Evolutionary conservation across 2,888 invertebrate species (phyloP).

Genomic region (Phoenoteleia sp.): DNA sequence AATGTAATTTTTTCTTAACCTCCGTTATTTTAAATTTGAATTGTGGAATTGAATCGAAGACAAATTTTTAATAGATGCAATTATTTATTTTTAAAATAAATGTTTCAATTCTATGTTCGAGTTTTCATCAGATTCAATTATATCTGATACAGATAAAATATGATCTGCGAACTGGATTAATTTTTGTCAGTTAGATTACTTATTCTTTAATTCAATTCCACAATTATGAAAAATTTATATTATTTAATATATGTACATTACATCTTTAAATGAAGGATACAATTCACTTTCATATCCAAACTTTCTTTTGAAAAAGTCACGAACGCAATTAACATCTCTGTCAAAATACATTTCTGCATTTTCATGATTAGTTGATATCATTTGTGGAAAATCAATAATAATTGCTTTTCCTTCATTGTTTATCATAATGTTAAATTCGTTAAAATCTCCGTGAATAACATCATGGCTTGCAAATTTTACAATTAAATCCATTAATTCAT

Average conservation of each 20-base stretch:
- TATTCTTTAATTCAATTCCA: slow-evolving; percentile 13
- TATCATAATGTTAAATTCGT: slow-evolving; percentile 99
- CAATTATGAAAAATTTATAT: not conserved
- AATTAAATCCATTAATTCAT: slow-evolving; percentile 97
- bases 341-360: slow-evolving; percentile 98
- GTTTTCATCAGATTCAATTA: too few relatives aligned
- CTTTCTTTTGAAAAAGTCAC: slow-evolving; percentile 95
- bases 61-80: too few relatives aligned
- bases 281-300: slow-evolving; percentile 96
- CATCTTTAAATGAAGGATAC: slow-evolving; percentile 92
- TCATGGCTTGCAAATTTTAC: slow-evolving; percentile 97
- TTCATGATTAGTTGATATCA: slow-evolving; percentile 97
- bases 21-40: too few relatives aligned
- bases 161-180: too few relatives aligned
- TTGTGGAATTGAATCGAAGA: too few relatives aligned
- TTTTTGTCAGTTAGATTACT: too few relatives aligned
- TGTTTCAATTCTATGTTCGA: too few relatives aligned
- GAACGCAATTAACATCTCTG: slow-evolving; percentile 97
- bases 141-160: too few relatives aligned
- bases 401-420: slow-evolving; percentile 93
- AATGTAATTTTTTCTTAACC: too few relatives aligned
- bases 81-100: too few relatives aligned
- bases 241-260: slow-evolving; percentile 85
- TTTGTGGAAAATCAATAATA: slow-evolving; percentile 99
- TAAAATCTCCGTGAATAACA: slow-evolving; percentile 99